These are phyloP conservation scores for Trypoxylus dichotomus DNA, from an alignment of 1,140 invertebrate species.

Conservation along the genomic window DNA sequence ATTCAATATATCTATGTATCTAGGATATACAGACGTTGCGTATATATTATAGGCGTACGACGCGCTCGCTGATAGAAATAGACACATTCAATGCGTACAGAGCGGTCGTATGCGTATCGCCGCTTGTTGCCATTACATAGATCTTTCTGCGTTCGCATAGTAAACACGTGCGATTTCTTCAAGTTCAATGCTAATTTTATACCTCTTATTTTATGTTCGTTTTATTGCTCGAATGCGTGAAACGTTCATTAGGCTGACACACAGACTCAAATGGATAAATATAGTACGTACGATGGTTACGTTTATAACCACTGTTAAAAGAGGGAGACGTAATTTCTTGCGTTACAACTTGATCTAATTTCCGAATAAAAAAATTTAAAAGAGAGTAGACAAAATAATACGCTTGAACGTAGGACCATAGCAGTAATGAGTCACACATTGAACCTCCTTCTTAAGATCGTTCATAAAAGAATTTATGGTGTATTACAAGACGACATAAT, in stretches of 20 bases:
- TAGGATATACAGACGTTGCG: not conserved
- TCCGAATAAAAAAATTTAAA: no score
- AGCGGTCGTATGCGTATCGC: not conserved
- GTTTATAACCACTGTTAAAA: no score
- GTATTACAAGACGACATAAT: no score
- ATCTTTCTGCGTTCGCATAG: not conserved
- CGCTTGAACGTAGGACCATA: no score
- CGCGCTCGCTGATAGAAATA: not conserved
- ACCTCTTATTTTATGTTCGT: conserved; percentile 24
- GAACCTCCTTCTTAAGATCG: no score
- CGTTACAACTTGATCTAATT: no score
- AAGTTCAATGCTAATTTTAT: conserved; percentile 25
- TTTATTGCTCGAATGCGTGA: conserved; percentile 1
- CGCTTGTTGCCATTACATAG: not conserved
- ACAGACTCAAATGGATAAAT: not conserved
- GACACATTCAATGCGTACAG: not conserved
- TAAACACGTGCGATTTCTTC: conserved; percentile 16
- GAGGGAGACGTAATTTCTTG: no score
- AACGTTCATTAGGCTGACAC: not conserved
- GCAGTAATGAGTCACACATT: no score
- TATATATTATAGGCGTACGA: not conserved
- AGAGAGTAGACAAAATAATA: no score
- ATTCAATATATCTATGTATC: not conserved
- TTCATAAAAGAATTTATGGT: no score
- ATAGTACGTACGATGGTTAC: no score